Evolutionary conservation across 2,797 vertebrate genomes (phyloP).

Genomic region (Enteromius argenteus): DNA sequence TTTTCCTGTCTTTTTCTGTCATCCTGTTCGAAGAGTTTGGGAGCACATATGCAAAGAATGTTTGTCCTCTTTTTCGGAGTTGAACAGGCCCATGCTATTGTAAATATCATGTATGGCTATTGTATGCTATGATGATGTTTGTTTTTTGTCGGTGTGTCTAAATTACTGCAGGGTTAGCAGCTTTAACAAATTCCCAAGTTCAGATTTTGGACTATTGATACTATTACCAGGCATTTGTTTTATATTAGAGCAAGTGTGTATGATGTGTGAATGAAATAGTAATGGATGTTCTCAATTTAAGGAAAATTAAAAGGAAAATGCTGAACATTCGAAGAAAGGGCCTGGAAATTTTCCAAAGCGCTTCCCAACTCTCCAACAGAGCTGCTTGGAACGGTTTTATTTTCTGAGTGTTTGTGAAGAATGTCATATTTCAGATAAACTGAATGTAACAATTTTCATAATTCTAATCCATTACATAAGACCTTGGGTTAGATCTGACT

Average conservation of each 20-base stretch:
- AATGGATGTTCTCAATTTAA: neutral
- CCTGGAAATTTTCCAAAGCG: neutral
- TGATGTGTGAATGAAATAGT: constrained; percentile 38
- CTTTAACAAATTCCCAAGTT: constrained; percentile 37
- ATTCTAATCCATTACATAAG: neutral
- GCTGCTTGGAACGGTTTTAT: constrained; percentile 23
- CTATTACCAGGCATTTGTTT: constrained; percentile 1
- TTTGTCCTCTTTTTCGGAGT: neutral
- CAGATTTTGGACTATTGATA: neutral
- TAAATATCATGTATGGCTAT: neutral
- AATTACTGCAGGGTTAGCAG: constrained; percentile 18
- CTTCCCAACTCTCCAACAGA: constrained; percentile 33
- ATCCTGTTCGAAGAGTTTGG: constrained; percentile 31
- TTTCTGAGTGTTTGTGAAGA: constrained; percentile 24
- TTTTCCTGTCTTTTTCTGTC: neutral
- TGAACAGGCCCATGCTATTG: neutral
- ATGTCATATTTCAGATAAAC: constrained; percentile 5
- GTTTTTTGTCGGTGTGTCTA: neutral
- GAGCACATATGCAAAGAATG: constrained; percentile 18
- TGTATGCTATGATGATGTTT: neutral
- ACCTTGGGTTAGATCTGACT: constrained; percentile 25
- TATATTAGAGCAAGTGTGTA: constrained; percentile 3
- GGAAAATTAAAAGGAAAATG: constrained; percentile 3
- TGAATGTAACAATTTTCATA: constrained; percentile 37
- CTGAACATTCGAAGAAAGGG: constrained; percentile 35